Evolutionary conservation across 2,888 invertebrate species (phyloP), one percentile per base, ranked within the genome.

Genomic region (Calephelis perditalis): DNA sequence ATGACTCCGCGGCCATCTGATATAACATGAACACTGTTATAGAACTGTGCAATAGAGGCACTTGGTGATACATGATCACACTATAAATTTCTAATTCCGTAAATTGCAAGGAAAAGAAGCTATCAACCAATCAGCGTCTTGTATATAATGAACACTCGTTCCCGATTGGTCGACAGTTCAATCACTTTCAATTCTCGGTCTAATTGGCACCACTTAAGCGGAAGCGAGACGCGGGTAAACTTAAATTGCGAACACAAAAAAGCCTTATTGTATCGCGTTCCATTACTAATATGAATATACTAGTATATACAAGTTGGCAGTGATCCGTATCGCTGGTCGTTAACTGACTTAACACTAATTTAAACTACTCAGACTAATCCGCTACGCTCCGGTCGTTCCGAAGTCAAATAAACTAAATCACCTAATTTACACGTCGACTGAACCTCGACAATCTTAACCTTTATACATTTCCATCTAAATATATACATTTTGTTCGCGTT

Each of bases 291-390:
- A 68, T 69, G 67, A 64, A 46, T 72, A 73, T 68, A 47, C 73
- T 81, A 84, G 74, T 86, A 86, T 87, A 71, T 87, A 88, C 86
- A 86, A 62, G 52, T 82, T 84, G 89, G 88, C 89, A 89, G 88
- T 89, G 88, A 76, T 79, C 74, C 77, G 74, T 73, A 73, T 81
- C 83, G 87, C 89, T 86, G 89, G 88, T 88, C 86, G 86, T 75
- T 40, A 7, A 64, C 69, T 71, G 64, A 70, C 71, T 71, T 67
- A 71, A 69, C 70, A 64, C 60, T 74, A 75, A 75, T 71, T 78
- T 77, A 78, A 77, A 58, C 63, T 69, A 84, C 68, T 81, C 84
- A 79, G 82, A 82, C 84, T 79, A 78, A 73, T 70, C 71, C 71
- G 65, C 65, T 63, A 62, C 57, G 26, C 57, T 52, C 63, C 59